These are phyloP conservation scores for Agriotes lineatus DNA, from an alignment of 2,888 invertebrate genomes.

Conservation along the genomic window DNA sequence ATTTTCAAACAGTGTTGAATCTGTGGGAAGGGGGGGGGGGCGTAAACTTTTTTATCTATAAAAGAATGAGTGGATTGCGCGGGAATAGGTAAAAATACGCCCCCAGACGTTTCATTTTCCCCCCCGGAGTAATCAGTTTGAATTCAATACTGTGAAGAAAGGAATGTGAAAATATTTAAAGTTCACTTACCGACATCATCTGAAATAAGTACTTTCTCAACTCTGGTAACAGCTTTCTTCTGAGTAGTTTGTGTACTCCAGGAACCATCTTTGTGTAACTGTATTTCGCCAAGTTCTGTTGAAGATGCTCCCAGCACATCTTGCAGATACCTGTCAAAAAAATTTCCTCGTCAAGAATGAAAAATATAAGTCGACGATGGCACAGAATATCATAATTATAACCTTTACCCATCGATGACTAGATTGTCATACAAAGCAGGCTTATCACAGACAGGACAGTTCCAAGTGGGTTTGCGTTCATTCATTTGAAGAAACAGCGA, in stretches of 20 bases:
- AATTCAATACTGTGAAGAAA: too few species aligned
- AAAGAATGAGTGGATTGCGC: too few species aligned
- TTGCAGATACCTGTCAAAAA: slow-evolving; percentile 77
- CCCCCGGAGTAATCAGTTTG: too few species aligned
- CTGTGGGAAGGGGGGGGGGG: too few species aligned
- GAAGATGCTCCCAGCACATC: slow-evolving; percentile 82
- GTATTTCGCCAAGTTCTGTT: slow-evolving; percentile 83
- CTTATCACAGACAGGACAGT: slow-evolving; percentile 97
- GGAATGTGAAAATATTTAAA: too few species aligned
- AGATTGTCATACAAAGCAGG: slow-evolving; percentile 91
- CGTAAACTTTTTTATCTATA: too few species aligned
- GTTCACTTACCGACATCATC: slow-evolving; percentile 83
- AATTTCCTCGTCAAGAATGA: too few species aligned
- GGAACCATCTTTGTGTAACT: slow-evolving; percentile 85
- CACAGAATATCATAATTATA: too few species aligned
- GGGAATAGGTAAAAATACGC: too few species aligned
- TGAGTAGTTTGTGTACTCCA: slow-evolving; percentile 80
- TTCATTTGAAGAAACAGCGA: slow-evolving; percentile 97
- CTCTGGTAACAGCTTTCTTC: slow-evolving; percentile 70
- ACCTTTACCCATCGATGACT: slow-evolving; percentile 94
- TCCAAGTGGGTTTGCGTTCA: slow-evolving; percentile 98
- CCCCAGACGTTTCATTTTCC: too few species aligned
- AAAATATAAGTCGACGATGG: too few species aligned
- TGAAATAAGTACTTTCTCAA: slow-evolving; percentile 67
- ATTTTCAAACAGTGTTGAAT: too few species aligned